These are phyloP conservation scores for Podocnemis expansa DNA, from an alignment of 2,113 vertebrate species.

Conservation along the genomic window DNA sequence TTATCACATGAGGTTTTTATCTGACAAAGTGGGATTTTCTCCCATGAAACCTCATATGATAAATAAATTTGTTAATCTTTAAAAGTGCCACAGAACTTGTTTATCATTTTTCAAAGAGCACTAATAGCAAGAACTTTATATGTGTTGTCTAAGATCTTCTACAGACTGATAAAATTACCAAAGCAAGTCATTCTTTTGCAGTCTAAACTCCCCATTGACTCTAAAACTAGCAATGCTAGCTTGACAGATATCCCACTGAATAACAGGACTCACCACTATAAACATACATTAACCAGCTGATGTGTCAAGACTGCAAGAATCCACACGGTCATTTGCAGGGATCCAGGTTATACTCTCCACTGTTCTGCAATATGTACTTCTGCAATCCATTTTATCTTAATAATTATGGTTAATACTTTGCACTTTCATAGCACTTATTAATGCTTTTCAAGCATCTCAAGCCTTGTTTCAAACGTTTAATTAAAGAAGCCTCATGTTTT, in stretches of 20 bases:
- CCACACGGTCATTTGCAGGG: not conserved
- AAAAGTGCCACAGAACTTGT: no score
- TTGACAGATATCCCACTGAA: constrained; percentile 2
- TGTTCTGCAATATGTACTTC: not conserved
- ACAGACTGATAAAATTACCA: not conserved
- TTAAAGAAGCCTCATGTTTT: not conserved
- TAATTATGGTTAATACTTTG: not conserved
- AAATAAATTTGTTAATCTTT: no score
- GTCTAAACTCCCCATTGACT: not conserved
- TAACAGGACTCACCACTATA: not conserved
- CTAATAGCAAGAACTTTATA: not conserved
- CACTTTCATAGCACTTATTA: not conserved
- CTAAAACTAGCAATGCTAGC: not conserved
- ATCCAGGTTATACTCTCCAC: not conserved
- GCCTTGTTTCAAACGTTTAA: not conserved
- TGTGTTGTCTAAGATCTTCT: not conserved
- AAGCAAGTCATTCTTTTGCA: not conserved
- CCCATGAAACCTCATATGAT: no score
- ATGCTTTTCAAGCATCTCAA: not conserved
- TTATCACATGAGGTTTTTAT: no score
- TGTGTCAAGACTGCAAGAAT: not conserved
- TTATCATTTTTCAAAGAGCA: no score
- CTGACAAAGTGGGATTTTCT: no score
- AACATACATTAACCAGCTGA: not conserved
- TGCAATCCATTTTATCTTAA: not conserved